These are phyloP conservation scores for Cacoxenus indagator DNA, from an alignment of 2,888 invertebrate genomes.

Conservation along the genomic window DNA sequence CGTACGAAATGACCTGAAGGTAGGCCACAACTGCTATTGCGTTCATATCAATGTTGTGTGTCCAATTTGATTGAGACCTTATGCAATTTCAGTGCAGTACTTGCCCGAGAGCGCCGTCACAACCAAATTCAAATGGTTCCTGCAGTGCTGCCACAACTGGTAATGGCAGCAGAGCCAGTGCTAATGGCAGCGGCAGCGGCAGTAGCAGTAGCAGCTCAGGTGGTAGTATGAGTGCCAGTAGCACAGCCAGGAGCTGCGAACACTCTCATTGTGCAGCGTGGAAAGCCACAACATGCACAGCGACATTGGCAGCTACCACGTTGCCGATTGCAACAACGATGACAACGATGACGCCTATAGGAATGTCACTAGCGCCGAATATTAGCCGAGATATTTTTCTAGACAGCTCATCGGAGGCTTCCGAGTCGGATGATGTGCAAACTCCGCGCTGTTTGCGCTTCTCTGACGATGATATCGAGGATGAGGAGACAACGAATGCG, in stretches of 20 bases:
- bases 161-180: slow-evolving; percentile 20
- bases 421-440: background rate
- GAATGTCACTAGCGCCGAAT: background rate
- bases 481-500: slow-evolving; percentile 29
- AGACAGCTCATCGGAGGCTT: background rate
- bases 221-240: background rate
- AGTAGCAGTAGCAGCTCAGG: background rate
- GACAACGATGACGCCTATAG: background rate
- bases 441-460: background rate
- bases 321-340: background rate
- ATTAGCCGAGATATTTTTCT: slow-evolving; percentile 43
- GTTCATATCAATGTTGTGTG: background rate
- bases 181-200: background rate
- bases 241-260: background rate
- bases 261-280: background rate
- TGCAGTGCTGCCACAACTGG: background rate
- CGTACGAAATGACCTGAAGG: background rate
- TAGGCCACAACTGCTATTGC: background rate
- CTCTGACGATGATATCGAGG: background rate
- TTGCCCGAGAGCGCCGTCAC: background rate
- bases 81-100: slow-evolving; percentile 41
- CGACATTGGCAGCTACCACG: background rate
- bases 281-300: slow-evolving; percentile 9
- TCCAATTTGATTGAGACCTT: background rate
- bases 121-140: slow-evolving; percentile 1